Percentiles rank a stretch among this genome's conserved stretches.
Conservation (phyloP, 2,113 vertebrate genomes). For the Typhlomys cinereus region DNA sequence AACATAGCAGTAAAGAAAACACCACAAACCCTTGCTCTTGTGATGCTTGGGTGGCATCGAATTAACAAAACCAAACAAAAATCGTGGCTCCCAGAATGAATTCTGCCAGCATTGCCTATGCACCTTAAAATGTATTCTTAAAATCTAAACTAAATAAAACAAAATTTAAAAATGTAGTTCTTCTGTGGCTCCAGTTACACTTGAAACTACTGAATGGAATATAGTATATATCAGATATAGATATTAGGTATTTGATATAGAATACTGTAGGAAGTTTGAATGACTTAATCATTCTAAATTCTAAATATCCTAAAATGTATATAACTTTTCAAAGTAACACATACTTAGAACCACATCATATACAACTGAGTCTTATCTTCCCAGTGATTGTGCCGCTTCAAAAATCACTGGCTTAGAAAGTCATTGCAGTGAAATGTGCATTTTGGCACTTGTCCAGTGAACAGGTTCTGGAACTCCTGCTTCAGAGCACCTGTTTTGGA, state of each 20-base stretch:
- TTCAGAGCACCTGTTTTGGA: not conserved
- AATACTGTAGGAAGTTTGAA: not conserved
- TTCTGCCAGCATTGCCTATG: rapidly evolving
- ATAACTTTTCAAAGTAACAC: not conserved
- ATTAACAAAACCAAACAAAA: not conserved
- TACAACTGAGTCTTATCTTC: not conserved
- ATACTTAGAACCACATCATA: not conserved
- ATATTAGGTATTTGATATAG: not conserved
- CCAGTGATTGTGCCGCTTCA: not conserved
- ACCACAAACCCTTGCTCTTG: rapidly evolving
- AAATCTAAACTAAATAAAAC: not conserved
- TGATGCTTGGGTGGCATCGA: too few species aligned
- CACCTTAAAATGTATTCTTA: rapidly evolving
- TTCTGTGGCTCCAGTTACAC: not conserved
- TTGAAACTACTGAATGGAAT: too few species aligned
- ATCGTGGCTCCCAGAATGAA: not conserved
- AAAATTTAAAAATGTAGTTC: not conserved
- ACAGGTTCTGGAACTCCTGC: not conserved
- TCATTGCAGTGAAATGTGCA: not conserved
- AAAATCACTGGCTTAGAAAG: not conserved
- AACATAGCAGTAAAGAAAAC: not conserved
- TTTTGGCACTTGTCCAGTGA: not conserved
- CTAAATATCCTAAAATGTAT: not conserved
- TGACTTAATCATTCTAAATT: not conserved
- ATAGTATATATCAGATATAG: rapidly evolving